phyloP scores from a whole-genome alignment of 2,113 vertebrate species.

The Tetraodon nigroviridis region DNA sequence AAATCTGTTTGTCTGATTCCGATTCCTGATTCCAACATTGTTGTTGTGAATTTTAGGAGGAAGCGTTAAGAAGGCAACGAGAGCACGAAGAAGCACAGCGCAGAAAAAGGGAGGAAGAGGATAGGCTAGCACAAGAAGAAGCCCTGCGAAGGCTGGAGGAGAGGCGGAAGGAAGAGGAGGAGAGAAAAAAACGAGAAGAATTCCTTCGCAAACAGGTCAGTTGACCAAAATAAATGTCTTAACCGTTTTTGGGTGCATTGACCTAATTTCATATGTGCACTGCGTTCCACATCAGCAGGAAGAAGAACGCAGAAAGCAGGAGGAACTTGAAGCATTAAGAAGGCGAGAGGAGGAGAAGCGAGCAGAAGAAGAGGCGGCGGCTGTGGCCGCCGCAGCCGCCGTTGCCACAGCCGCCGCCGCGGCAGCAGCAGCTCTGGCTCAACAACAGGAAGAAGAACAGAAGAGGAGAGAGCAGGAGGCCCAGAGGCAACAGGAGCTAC shows the following conservation, averaged over 20 bases:
- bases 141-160: constrained; percentile 86
- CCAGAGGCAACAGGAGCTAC: constrained; percentile 75
- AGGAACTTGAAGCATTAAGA: constrained; percentile 84
- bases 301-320: constrained; percentile 87
- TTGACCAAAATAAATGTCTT: too few relatives aligned
- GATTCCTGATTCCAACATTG: too few relatives aligned
- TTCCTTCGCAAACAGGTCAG: constrained; percentile 88
- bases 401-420: constrained; percentile 65
- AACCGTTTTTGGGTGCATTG: background rate
- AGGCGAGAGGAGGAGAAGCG: constrained; percentile 74
- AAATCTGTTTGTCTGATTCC: too few relatives aligned
- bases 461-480: constrained; percentile 86
- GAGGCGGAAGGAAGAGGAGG: constrained; percentile 89
- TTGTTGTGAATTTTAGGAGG: constrained; percentile 74
- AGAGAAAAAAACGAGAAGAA: constrained; percentile 86
- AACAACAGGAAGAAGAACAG: constrained; percentile 85
- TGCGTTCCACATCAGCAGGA: constrained; percentile 68
- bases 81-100: constrained; percentile 79
- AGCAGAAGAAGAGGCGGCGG: constrained; percentile 79
- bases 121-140: constrained; percentile 89
- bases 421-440: constrained; percentile 73
- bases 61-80: constrained; percentile 72
- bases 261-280: background rate
- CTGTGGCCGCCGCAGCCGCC: constrained; percentile 55
- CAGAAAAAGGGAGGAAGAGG: constrained; percentile 89